Base-by-base conservation (phyloP, 2,888 invertebrate genomes). In the Aleiodes leptofemur region DNA sequence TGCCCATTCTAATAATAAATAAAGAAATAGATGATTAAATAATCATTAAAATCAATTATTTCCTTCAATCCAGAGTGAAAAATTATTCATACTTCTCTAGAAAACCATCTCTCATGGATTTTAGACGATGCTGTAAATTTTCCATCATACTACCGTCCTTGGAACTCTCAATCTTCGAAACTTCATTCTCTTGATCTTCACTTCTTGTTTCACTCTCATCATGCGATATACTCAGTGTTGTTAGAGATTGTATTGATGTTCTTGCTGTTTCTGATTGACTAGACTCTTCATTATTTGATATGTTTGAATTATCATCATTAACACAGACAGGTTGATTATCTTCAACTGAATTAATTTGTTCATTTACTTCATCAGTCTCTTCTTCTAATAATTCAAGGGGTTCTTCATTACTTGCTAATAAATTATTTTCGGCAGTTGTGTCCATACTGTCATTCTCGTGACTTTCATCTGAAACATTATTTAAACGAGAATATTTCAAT, bases 21-120 rank as follows among this genome's bases (percentile, higher is more conserved):
- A 71, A 43, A 69, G 72, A 64, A 23, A 16, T 48, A 51, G 50
- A 29, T n/a, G 3, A 61, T 29, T 38, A 14, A 68, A 59, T 53
- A 57, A 7, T 64, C 55, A 38, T 43, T 48, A 64, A 14, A 69
- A 51, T 31, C 0, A 57, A 55, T 48, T 43, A 43, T 50, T 48
- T 55, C 43, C 8, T 14, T 50, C 50, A 76, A 51, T 56, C n/a
- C 34, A 48, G 14, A 57, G 13, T 31, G 55, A 13, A 69, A 61
- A 66, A 34, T 29, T 34, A 7, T 57, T 9, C 38, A 50, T 84
- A 90, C 90, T 87, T 91, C 85, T 92, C 92, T 72, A 93, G 91
- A 83, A 92, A 92, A 68, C 92, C 92, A 80, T 92, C 91, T 73
- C 92, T 89, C 85, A 92, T 90, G n/a, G 89, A 90, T 29, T 89